Conservation (phyloP, 2,888 invertebrate species). For the Pimpla rufipes region DNA sequence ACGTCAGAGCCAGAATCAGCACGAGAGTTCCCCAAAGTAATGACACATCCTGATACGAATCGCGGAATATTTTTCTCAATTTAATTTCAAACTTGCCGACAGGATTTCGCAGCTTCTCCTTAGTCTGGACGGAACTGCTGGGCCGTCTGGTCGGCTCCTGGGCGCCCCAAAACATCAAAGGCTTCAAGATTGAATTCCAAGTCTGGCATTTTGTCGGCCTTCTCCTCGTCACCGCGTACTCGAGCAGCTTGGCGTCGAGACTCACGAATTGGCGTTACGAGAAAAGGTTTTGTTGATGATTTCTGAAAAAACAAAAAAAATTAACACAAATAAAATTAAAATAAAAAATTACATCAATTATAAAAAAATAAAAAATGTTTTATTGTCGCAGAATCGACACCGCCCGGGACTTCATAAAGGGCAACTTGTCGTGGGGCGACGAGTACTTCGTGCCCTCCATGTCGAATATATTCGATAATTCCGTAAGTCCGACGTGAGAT, state of each 20-base stretch:
- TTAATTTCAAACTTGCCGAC: background rate
- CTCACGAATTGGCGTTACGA: conserved; percentile 79
- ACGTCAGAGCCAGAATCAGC: conserved; percentile 73
- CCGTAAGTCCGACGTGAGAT: conserved; percentile 68
- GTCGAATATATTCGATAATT: conserved; percentile 71
- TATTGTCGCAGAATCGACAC: conserved; percentile 78
- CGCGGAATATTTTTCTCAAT: background rate
- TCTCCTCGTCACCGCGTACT: conserved; percentile 79
- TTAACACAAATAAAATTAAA: no score
- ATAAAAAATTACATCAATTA: no score
- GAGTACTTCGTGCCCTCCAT: conserved; percentile 20
- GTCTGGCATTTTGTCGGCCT: conserved; percentile 80
- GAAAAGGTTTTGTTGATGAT: conserved; percentile 78
- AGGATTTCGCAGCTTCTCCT: conserved; percentile 77
- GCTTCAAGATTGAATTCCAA: conserved; percentile 75
- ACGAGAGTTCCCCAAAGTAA: conserved; percentile 76
- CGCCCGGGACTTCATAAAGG: conserved; percentile 76
- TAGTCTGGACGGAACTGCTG: conserved; percentile 76
- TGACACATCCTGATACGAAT: background rate
- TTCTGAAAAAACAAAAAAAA: no score
- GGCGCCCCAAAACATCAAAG: conserved; percentile 69
- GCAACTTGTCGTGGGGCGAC: conserved; percentile 81
- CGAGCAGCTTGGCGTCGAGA: conserved; percentile 80
- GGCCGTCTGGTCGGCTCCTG: conserved; percentile 77
- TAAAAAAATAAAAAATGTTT: background rate